Evolutionary conservation across 2,888 invertebrate genomes (phyloP), one percentile per base, ranked within the genome.

Genomic region (Agrochola circellaris): DNA sequence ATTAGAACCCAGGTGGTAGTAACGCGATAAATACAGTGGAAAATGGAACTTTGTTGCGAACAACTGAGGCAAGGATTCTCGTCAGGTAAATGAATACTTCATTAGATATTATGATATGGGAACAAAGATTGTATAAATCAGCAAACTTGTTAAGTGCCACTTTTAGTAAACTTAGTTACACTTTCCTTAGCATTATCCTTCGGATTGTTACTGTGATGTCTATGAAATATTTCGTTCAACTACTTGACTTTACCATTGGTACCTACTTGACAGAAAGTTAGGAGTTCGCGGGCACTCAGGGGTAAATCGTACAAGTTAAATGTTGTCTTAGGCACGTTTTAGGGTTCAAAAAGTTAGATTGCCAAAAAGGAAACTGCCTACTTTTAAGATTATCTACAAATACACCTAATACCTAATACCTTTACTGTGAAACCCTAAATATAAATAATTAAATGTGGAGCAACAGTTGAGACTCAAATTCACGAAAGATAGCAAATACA

Each of bases 261-360:
- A 71, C 23, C 30, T 64, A 58, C 61, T 77, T 65, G 56, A 71
- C n/a, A 45, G 48, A 73, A 70, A 85, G 66, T 84, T 74, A 26
- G n/a, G 38, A 73, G 75, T 66, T 75, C 64, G 34, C 11, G 23
- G 48, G n/a, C 66, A 45, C 69, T 34, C 23, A 23, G 58, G 38
- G 30, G 73, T 70, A 23, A 38, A 72, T 69, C 30, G 30, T 56
- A 48, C 45, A 72, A 77, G 65, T 77, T 74, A 56, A 74, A 82
- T 80, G 71, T 72, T 48, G 60, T 68, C 51, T 45, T 69, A 30
- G 20, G 42, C 9, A 61, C 58, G 58, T 79, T 82, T 66, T 51
- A 42, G 20, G 72, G 23, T 45, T 58, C 34, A 54, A 54, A 48
- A 65, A 65, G 26, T 60, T 65, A 34, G 26, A 60, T 76, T 34